Percentiles rank a stretch among this genome's conserved stretches.
Evolutionary conservation across 2,113 vertebrate genomes (phyloP).

Genomic region (Strix uralensis): DNA sequence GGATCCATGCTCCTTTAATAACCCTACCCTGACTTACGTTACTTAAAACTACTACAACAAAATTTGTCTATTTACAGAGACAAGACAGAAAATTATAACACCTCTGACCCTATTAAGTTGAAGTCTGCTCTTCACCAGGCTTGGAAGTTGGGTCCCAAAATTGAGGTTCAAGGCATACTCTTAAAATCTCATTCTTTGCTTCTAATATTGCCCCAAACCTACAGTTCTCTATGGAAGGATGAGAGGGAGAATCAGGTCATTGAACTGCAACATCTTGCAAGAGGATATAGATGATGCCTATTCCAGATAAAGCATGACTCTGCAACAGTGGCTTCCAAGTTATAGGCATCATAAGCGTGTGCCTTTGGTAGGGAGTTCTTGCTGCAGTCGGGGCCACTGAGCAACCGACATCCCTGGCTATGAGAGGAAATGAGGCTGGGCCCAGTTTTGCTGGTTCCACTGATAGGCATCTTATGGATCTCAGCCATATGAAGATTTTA

Average conservation of each 20-base stretch:
- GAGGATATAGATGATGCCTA: neutral
- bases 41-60: neutral
- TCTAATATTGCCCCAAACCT: neutral
- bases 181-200: neutral
- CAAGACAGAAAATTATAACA: neutral
- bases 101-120: neutral
- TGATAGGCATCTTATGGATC: fast-evolving
- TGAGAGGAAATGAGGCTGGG: neutral
- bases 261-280: neutral
- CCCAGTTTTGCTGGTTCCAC: neutral
- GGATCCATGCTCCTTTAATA: neutral
- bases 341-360: fast-evolving
- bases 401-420: neutral
- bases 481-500: neutral
- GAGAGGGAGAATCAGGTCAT: neutral
- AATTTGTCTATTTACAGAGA: neutral
- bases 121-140: neutral
- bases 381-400: neutral
- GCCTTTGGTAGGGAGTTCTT: neutral
- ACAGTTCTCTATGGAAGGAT: neutral
- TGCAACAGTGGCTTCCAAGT: neutral
- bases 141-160: neutral
- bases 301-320: neutral
- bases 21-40: neutral
- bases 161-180: neutral